Base-by-base conservation (phyloP, 2,797 vertebrate genomes). In the Aselliscus stoliczkanus region DNA sequence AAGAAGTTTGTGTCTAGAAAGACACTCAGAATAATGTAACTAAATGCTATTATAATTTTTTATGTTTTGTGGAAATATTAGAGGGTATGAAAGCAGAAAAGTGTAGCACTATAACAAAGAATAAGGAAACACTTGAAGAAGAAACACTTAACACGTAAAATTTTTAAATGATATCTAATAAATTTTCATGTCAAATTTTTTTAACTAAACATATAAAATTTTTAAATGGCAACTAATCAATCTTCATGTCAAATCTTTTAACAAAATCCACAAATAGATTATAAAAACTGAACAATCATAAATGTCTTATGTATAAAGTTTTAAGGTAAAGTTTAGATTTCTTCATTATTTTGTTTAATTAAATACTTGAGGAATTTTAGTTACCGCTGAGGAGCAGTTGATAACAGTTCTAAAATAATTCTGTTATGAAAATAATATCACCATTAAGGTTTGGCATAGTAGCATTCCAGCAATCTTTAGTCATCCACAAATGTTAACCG, bases 401-500 rank as follows among this genome's bases (percentile, higher is more conserved):
- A 97, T 95, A 97, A 50, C 93, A 98, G 96, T 97, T 98, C 97
- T 97, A 89, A 98, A 96, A 83, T 52, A 96, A 97, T 62, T 97
- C 97, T 93, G 96, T 94, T 94, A 97, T 64, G 67, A 97, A 97
- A 84, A 97, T 79, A 90, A 76, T 50, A 56, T 97, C 34, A 90
- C 90, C 81, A 86, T 56, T 79, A 60, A 83, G 79, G 70, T 92
- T 73, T 81, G 15, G 95, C 96, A 44, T 17, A 52, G 89, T 42
- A n/a, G 27, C 80, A 42, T 62, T 90, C 76, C 37, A 69, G 42
- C 27, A 80, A 4, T 65, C 56, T 27, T 99, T 97, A 99, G 89
- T 99, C 99, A 50, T 99, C 99, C 25, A 98, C 98, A 96, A 99
- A 99, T 0, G 99, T 99, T 64, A 99, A 96, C 82, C 99, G 98